These are phyloP conservation scores for Taenaris catops DNA, from an alignment of 2,888 invertebrate genomes.

Conservation along the genomic window DNA sequence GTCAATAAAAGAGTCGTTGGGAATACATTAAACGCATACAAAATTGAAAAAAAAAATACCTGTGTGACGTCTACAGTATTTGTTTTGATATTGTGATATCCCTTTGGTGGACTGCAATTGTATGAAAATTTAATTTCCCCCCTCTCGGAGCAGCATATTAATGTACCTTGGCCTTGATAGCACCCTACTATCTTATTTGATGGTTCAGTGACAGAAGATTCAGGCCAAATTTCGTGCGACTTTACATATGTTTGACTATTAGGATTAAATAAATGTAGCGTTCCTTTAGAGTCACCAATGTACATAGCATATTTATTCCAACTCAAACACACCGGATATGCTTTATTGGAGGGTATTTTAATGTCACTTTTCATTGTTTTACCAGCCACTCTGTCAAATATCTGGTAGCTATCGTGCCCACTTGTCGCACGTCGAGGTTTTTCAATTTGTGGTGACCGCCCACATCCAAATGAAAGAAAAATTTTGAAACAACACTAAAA, in stretches of 20 bases:
- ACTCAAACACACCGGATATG: conserved; percentile 61
- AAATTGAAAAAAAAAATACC: conserved; percentile 35
- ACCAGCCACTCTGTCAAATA: conserved; percentile 77
- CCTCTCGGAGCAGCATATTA: conserved; percentile 65
- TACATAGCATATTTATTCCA: conserved; percentile 61
- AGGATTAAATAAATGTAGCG: conserved; percentile 59
- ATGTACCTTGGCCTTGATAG: conserved; percentile 53
- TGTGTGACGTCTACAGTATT: conserved; percentile 63
- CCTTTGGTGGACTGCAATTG: conserved; percentile 60
- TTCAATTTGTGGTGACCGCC: too few species aligned
- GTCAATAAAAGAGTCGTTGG: too few species aligned
- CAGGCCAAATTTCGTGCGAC: conserved; percentile 57
- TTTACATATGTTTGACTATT: conserved; percentile 44
- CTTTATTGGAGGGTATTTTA: conserved; percentile 54
- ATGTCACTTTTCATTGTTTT: conserved; percentile 54
- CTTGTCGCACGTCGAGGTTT: too few species aligned
- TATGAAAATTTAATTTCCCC: conserved; percentile 69
- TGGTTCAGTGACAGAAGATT: conserved; percentile 44
- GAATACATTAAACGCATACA: not conserved
- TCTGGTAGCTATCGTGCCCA: too few species aligned
- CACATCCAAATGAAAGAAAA: too few species aligned
- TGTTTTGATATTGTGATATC: conserved; percentile 50
- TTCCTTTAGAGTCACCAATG: conserved; percentile 67
- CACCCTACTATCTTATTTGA: conserved; percentile 63
- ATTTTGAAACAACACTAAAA: too few species aligned